phyloP scores from a whole-genome alignment of 2,888 invertebrate species.

The Sphaerophoria taeniata region DNA sequence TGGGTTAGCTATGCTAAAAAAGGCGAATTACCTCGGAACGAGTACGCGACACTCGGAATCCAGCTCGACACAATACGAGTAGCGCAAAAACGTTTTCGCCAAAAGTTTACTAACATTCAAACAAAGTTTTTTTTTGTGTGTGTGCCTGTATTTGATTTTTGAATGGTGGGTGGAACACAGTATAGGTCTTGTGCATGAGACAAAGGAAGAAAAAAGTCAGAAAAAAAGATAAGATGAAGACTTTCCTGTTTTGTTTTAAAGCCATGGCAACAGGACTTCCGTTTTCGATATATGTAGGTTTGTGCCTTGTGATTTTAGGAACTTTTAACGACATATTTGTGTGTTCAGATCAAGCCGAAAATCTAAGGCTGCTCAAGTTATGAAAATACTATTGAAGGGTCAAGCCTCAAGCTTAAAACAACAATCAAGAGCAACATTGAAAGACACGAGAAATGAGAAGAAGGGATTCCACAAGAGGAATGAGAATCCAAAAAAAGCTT shows the following conservation, averaged over 20 bases:
- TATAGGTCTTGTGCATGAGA: background rate
- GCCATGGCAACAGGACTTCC: conserved; percentile 70
- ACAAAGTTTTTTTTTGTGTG: conserved; percentile 17
- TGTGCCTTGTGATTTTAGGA: conserved; percentile 11
- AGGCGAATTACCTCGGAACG: conserved; percentile 37
- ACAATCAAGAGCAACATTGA: too few species aligned
- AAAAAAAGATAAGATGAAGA: conserved; percentile 5
- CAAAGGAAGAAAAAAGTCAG: background rate
- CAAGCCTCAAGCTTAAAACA: too few species aligned
- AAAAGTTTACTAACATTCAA: conserved; percentile 27
- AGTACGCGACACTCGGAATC: background rate
- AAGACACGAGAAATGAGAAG: too few species aligned
- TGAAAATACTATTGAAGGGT: too few species aligned
- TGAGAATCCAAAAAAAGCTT: too few species aligned
- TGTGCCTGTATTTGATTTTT: background rate
- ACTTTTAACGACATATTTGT: background rate
- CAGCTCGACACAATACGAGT: background rate
- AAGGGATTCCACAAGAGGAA: too few species aligned
- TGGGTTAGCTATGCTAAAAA: conserved; percentile 2
- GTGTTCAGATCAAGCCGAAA: too few species aligned
- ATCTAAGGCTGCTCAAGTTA: too few species aligned
- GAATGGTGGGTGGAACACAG: too few species aligned
- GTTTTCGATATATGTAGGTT: conserved; percentile 2
- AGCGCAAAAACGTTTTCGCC: conserved; percentile 11
- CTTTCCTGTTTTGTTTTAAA: conserved; percentile 59